Evolutionary conservation across 1,140 invertebrate species (phyloP).

Genomic region (Bilobella aurantiaca): DNA sequence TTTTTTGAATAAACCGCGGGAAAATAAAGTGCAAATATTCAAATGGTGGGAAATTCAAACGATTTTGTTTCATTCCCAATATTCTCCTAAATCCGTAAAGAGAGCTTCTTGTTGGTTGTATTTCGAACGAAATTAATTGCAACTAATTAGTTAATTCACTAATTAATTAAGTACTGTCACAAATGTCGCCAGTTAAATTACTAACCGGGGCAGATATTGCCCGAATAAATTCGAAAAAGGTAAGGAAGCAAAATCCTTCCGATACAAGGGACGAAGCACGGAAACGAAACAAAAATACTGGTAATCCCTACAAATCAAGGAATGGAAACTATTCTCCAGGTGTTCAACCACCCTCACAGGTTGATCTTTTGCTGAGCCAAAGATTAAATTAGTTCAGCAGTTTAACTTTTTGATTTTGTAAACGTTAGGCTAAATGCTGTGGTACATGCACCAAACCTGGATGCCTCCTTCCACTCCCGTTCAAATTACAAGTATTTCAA

Average conservation of each 20-base stretch:
- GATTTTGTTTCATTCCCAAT: too few species aligned
- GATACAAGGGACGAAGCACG: not conserved
- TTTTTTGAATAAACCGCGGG: too few species aligned
- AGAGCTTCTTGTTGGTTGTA: too few species aligned
- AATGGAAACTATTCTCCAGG: not conserved
- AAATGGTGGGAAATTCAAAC: too few species aligned
- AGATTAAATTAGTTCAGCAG: not conserved
- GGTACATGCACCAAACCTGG: not conserved
- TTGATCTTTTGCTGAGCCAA: not conserved
- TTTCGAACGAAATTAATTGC: too few species aligned
- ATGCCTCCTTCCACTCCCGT: not conserved
- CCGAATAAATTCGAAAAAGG: not conserved
- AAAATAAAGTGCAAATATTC: too few species aligned
- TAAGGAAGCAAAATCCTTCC: not conserved
- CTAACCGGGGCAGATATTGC: not conserved
- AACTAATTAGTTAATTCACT: too few species aligned
- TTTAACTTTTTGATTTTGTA: not conserved
- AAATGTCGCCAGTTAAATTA: too few species aligned
- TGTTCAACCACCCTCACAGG: not conserved
- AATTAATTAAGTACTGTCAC: too few species aligned
- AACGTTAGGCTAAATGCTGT: not conserved
- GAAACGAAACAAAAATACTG: not conserved
- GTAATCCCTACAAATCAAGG: not conserved
- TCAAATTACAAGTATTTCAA: not conserved
- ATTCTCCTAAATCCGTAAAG: too few species aligned